A percentile compares a stretch with the other conserved stretches of the same genome.
Conservation (phyloP, 2,797 vertebrate genomes). For the Martes flavigula region DNA sequence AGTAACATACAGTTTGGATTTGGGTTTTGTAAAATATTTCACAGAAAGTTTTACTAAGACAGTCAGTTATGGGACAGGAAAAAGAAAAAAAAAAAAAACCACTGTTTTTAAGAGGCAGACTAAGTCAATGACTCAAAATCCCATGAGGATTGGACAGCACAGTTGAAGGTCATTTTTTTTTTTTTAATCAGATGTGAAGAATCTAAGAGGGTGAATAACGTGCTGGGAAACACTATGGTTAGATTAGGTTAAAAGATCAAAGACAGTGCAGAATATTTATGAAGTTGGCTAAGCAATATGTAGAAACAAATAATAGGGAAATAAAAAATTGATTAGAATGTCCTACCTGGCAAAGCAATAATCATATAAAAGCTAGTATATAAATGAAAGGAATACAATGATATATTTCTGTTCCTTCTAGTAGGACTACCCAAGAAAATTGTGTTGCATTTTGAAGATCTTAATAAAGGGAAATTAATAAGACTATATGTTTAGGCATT, state of each 20-base stretch:
- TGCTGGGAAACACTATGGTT: neutral
- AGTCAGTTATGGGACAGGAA: neutral
- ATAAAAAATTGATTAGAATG: slow-evolving; percentile 41
- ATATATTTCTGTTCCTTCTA: neutral
- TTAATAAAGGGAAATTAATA: slow-evolving; percentile 33
- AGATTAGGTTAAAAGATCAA: slow-evolving; percentile 29
- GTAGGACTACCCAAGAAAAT: neutral
- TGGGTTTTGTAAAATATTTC: slow-evolving; percentile 24
- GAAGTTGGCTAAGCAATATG: slow-evolving; percentile 1
- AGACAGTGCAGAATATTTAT: slow-evolving; percentile 6
- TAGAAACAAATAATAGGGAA: slow-evolving; percentile 1
- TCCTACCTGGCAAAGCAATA: neutral
- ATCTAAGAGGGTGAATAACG: neutral
- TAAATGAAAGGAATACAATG: slow-evolving; percentile 16
- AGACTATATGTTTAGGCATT: slow-evolving; percentile 18
- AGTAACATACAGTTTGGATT: slow-evolving; percentile 30
- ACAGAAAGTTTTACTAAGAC: slow-evolving; percentile 23
- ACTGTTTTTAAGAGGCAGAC: neutral
- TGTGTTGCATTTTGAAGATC: slow-evolving; percentile 39
- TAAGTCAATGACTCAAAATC: slow-evolving; percentile 46
- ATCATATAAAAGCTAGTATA: slow-evolving; percentile 22
- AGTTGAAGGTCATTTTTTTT: neutral
- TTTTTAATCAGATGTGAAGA: neutral
- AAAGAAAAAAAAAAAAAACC: neutral
- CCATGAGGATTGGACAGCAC: neutral